phyloP scores from a whole-genome alignment of 2,797 vertebrate species.

The Megaceryle alcyon region DNA sequence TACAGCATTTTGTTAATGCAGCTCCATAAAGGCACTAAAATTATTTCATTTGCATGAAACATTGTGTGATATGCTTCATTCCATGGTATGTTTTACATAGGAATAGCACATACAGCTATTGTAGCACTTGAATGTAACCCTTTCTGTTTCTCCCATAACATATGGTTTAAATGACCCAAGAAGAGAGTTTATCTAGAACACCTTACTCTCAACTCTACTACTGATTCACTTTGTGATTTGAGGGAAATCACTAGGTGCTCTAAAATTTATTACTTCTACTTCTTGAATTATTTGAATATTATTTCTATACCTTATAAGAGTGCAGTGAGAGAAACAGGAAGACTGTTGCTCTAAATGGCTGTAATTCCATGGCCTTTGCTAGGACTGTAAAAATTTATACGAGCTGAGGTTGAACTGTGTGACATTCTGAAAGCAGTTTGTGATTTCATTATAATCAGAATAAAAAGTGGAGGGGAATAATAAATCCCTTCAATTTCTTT shows the following conservation, averaged over 20 bases:
- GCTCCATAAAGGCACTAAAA: not conserved
- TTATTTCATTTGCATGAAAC: not conserved
- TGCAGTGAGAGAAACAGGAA: not conserved
- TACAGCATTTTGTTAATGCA: not conserved
- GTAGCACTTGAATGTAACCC: not conserved
- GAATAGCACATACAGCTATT: not conserved
- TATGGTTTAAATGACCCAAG: not conserved
- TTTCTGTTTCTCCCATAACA: not conserved
- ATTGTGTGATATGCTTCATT: not conserved
- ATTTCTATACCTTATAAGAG: not conserved
- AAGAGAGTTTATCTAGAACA: not conserved
- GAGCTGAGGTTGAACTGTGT: not conserved
- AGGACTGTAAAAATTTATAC: conserved; percentile 9
- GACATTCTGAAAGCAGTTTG: not conserved
- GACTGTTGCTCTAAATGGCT: not conserved
- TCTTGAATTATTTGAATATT: not conserved
- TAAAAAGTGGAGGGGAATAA: not conserved
- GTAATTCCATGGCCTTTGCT: conserved; percentile 1
- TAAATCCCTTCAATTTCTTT: not conserved
- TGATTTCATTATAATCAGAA: not conserved
- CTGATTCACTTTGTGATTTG: not conserved
- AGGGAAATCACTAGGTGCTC: not conserved
- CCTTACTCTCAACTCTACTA: not conserved
- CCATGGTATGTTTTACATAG: not conserved
- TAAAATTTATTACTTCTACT: not conserved